Evolutionary conservation across 2,797 vertebrate species (phyloP).

Genomic region (Chiloscyllium punctatum): DNA sequence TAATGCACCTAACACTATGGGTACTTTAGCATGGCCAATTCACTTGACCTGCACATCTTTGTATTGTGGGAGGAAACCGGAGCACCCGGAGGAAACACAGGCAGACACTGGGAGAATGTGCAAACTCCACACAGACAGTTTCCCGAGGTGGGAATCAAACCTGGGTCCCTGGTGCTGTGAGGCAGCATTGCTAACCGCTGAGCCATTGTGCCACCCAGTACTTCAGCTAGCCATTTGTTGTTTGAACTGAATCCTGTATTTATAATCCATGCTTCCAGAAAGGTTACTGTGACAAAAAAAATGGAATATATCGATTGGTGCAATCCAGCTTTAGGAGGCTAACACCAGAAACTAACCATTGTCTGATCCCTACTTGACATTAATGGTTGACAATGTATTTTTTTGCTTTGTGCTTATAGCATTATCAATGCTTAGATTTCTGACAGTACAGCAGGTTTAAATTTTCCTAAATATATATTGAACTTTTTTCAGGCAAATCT

Average conservation of each 20-base stretch:
- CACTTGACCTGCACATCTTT: too few species aligned
- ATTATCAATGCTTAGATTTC: background rate
- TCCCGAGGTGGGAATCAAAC: too few species aligned
- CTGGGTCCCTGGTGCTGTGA: too few species aligned
- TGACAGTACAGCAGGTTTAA: constrained; percentile 22
- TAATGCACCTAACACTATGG: too few species aligned
- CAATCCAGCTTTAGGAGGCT: background rate
- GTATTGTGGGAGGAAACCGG: too few species aligned
- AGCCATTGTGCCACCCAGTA: background rate
- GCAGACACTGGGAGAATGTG: too few species aligned
- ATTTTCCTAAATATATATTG: constrained; percentile 39
- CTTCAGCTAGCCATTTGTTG: background rate
- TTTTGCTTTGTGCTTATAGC: background rate
- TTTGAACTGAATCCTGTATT: background rate
- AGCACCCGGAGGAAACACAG: too few species aligned
- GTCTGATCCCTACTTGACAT: background rate
- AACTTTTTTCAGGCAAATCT: constrained; percentile 76
- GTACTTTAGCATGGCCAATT: too few species aligned
- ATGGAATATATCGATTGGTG: background rate
- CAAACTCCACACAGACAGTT: too few species aligned
- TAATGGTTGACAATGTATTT: background rate
- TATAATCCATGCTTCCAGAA: background rate
- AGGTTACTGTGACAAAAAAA: background rate
- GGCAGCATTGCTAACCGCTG: too few species aligned
- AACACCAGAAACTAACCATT: background rate